Evolutionary conservation across 1,140 invertebrate genomes (phyloP).

Genomic region (Drosophila nikananu): DNA sequence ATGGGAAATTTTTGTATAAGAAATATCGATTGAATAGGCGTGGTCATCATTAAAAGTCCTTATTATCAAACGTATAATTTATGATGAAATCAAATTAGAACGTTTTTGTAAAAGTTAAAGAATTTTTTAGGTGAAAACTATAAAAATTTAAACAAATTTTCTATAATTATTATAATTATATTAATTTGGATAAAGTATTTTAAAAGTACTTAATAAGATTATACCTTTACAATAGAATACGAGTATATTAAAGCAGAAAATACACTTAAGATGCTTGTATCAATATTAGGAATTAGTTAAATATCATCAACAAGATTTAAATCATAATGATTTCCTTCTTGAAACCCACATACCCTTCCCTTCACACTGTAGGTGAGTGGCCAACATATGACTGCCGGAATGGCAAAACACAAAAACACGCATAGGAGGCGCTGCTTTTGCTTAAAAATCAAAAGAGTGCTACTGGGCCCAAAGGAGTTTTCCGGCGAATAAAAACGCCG

Average conservation of each 20-base stretch:
- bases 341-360: neutral
- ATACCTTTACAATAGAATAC: too few species aligned
- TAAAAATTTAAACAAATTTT: too few species aligned
- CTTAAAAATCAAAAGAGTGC: constrained; percentile 67
- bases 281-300: too few species aligned
- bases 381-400: constrained; percentile 56
- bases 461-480: constrained; percentile 60
- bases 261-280: too few species aligned
- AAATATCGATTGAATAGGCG: neutral
- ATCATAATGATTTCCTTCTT: too few species aligned
- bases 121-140: too few species aligned
- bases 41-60: neutral
- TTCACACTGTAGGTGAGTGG: constrained; percentile 15
- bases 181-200: too few species aligned
- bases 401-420: constrained; percentile 34
- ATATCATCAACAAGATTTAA: too few species aligned
- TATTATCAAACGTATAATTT: neutral
- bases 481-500: constrained; percentile 29
- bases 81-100: neutral
- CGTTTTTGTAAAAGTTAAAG: neutral
- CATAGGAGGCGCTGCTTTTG: constrained; percentile 23
- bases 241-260: too few species aligned
- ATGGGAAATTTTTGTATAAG: neutral
- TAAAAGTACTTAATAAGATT: too few species aligned
- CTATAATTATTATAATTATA: too few species aligned